Percentiles rank a stretch among this genome's conserved stretches.
Evolutionary conservation across 2,888 invertebrate species (phyloP).

Genomic region (Apocheima hispidaria): DNA sequence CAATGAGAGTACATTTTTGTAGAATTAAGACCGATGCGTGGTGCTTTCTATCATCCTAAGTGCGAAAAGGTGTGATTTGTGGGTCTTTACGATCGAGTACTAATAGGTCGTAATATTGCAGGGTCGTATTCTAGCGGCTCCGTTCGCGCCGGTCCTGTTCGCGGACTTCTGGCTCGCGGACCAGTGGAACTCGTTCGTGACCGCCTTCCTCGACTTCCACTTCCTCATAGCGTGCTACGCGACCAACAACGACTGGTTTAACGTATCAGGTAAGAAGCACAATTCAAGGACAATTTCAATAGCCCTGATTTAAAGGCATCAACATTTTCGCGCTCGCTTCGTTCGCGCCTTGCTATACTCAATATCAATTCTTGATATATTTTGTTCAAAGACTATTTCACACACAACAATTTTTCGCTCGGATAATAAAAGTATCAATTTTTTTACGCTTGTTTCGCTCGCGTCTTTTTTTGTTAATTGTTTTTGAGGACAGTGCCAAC

Average conservation of each 20-base stretch:
- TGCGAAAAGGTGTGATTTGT: no score
- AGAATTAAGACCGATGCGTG: no score
- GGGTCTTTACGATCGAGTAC: no score
- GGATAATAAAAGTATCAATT: no score
- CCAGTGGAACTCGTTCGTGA: constrained; percentile 97
- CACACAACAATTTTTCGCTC: no score
- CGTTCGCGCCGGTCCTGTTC: constrained; percentile 97
- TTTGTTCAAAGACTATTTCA: no score
- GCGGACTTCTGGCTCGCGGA: constrained; percentile 99
- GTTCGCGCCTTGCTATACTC: not conserved
- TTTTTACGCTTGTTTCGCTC: no score
- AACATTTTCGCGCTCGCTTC: not conserved
- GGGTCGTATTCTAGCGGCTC: constrained; percentile 95
- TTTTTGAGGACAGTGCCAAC: no score
- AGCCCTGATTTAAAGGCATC: not conserved
- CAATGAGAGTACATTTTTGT: no score
- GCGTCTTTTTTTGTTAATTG: no score
- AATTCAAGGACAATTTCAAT: not conserved
- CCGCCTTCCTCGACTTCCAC: constrained; percentile 96
- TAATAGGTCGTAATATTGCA: constrained; percentile 64
- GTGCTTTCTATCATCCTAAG: no score
- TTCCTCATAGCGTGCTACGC: constrained; percentile 97
- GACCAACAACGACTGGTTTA: constrained; percentile 91
- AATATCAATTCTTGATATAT: no score
- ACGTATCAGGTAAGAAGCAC: constrained; percentile 65